Conservation (phyloP, 1,140 invertebrate species). For the Drosophila leontia region DNA sequence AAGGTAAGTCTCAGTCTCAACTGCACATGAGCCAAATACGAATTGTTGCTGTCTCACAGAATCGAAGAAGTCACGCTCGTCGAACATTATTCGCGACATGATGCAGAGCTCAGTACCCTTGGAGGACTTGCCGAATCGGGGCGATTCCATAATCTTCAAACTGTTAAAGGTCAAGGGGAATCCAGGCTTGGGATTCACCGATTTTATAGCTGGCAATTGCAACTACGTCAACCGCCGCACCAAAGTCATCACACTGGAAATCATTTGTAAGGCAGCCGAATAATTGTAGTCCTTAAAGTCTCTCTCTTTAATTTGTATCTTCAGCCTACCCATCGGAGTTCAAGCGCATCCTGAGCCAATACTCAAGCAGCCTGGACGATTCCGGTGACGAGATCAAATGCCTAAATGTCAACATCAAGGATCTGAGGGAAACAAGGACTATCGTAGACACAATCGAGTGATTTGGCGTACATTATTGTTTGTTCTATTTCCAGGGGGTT, state of each 20-base stretch:
- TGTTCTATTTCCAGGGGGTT: constrained; percentile 39
- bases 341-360: constrained; percentile 23
- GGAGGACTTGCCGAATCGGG: constrained; percentile 25
- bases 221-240: constrained; percentile 61
- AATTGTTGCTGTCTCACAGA: not conserved
- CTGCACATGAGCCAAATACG: not conserved
- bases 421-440: constrained; percentile 44
- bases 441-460: constrained; percentile 44
- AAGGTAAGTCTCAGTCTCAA: not conserved
- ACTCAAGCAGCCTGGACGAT: constrained; percentile 32
- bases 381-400: not conserved
- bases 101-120: constrained; percentile 29
- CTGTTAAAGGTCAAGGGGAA: constrained; percentile 21
- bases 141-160: constrained; percentile 61
- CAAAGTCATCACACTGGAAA: constrained; percentile 37
- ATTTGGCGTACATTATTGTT: constrained; percentile 20
- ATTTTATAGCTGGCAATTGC: constrained; percentile 48
- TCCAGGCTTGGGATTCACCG: constrained; percentile 5
- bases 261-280: constrained; percentile 29
- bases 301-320: not conserved
- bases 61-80: not conserved
- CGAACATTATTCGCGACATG: constrained; percentile 34
- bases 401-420: constrained; percentile 33
- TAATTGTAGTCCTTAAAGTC: accelerated
- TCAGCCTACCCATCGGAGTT: constrained; percentile 5